Evolutionary conservation across 2,797 vertebrate species (phyloP).

Genomic region (Euthynnus affinis): DNA sequence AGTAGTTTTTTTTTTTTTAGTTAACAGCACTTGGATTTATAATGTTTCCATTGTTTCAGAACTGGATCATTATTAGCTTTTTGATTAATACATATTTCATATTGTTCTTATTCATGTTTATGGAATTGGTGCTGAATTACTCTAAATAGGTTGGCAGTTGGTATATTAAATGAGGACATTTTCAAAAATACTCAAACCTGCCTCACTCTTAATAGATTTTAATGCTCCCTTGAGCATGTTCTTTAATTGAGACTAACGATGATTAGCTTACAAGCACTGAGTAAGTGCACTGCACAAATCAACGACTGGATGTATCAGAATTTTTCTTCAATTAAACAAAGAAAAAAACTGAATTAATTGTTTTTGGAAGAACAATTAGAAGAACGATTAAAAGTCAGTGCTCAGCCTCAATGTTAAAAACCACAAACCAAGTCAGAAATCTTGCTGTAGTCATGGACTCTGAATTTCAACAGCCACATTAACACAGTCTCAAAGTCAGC

Average conservation of each 20-base stretch:
- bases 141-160: neutral
- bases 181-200: neutral
- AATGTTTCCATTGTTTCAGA: conserved; percentile 1
- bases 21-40: neutral
- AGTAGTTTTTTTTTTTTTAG: neutral
- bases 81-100: neutral
- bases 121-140: neutral
- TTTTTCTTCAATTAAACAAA: too few relatives aligned
- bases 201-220: neutral
- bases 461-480: too few relatives aligned
- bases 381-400: too few relatives aligned
- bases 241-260: neutral
- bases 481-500: too few relatives aligned
- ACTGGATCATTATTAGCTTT: neutral
- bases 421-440: too few relatives aligned
- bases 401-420: too few relatives aligned
- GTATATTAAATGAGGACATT: neutral
- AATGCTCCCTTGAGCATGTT: neutral
- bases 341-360: too few relatives aligned
- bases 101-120: neutral
- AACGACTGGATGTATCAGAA: too few relatives aligned
- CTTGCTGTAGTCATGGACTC: too few relatives aligned
- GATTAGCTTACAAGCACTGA: neutral
- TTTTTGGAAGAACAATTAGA: too few relatives aligned
- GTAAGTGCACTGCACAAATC: too few relatives aligned